Base-by-base conservation (phyloP, 2,888 invertebrate genomes). In the Latheticus oryzae region DNA sequence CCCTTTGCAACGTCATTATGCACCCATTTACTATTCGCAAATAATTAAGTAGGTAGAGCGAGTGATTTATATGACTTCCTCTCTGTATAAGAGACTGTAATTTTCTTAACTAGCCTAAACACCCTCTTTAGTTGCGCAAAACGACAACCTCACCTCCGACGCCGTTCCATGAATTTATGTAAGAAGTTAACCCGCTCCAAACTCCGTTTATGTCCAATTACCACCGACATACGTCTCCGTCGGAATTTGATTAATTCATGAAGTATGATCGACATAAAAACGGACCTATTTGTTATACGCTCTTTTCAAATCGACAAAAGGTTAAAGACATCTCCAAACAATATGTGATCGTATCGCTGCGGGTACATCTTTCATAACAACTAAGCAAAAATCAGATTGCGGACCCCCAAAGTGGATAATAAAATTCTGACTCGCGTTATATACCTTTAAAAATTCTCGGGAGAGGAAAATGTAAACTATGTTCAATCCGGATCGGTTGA, bases 201-300 rank as follows among this genome's bases (percentile, higher is more conserved):
- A 17, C 9, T 38, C 21, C 4, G 37, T 11, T 30, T n/a, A 40
- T 50, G 45, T 57, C 52, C 64, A 64, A 64, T 64, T 62, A 64
- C 48, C 59, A 61, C 30, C 21, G 30, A 61, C 62, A 38, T 60
- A 40, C 57, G 52, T 56, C 55, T 53, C n/a, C n/a, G n/a, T n/a
- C 35, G 53, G 58, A 61, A 60, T 65, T 65, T 62, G 61, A 63
- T 65, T 65, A 58, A 65, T 65, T 65, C 65, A 65, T 62, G 63
- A 62, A 60, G 54, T 52, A 59, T 59, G 55, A 58, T 37, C 45
- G 60, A 60, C 54, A 58, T 55, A 58, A 58, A 61, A 61, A 60
- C 38, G 21, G 51, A n/a, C n/a, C n/a, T n/a, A 63, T 63, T 60
- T 53, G 58, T 48, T 52, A 19, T 35, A 40, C 23, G 42, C 42